A percentile compares a stretch with the other conserved stretches of the same genome.
Evolutionary conservation across 2,888 invertebrate species (phyloP).

Genomic region (Eubasilissa splendida): DNA sequence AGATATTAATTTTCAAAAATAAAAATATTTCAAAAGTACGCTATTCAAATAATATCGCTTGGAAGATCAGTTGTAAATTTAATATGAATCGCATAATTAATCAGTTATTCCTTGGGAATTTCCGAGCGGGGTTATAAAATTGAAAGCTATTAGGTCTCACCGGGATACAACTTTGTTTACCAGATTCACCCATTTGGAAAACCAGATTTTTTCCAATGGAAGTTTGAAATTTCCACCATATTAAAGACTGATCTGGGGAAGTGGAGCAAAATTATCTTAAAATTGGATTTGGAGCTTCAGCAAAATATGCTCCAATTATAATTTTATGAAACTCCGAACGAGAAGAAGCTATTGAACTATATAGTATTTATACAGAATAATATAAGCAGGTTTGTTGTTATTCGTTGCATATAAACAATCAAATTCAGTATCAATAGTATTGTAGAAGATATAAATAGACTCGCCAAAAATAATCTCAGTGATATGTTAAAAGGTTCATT

Average conservation of each 20-base stretch:
- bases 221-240: slow-evolving; percentile 25
- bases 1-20: no score
- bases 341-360: neutral
- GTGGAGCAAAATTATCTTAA: slow-evolving; percentile 25
- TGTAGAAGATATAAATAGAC: no score
- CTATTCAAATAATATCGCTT: no score
- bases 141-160: slow-evolving; percentile 2
- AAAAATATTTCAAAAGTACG: no score
- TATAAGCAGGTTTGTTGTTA: neutral
- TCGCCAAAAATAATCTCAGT: no score
- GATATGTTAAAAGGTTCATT: no score
- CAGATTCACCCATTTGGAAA: slow-evolving; percentile 21
- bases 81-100: no score
- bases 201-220: slow-evolving; percentile 34
- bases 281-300: slow-evolving; percentile 31
- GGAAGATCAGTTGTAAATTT: no score
- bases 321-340: slow-evolving; percentile 9
- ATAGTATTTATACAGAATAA: neutral
- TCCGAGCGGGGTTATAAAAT: neutral
- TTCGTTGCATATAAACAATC: no score
- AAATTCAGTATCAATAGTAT: no score
- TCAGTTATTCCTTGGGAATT: neutral
- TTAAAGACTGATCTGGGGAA: slow-evolving; percentile 27
- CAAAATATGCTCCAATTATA: slow-evolving; percentile 35
- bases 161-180: slow-evolving; percentile 29